Base-by-base conservation (phyloP, 2,888 invertebrate genomes). In the Melinaea marsaeus region DNA sequence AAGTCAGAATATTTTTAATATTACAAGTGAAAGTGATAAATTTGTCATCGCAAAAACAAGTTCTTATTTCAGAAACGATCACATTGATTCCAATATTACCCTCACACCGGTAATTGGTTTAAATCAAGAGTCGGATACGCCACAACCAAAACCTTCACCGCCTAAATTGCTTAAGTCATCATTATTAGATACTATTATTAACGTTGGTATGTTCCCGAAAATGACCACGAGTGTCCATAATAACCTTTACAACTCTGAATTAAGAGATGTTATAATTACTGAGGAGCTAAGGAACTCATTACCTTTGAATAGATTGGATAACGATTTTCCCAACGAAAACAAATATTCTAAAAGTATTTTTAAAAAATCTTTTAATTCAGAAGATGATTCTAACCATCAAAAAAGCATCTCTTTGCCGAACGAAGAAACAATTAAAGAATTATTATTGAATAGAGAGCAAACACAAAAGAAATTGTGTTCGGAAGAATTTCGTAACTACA, bases 341-440 rank as follows among this genome's bases (percentile, higher is more conserved):
- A 64, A 67, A 34, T 62, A 69, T n/a, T 48, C 69, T 0, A 74
- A 72, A 61, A 78, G 73, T 55, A 63, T 79, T 55, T 66, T 79
- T 13, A 71, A 74, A 47, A 85, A 84, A 72, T 42, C 72, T 3
- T 72, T 74, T 46, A 69, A 72, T 3, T 11, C 62, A 2, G 71
- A 75, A 46, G 70, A 72, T n/a, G 63, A 68, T 13, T 51, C 62
- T 22, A 66, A 64, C 22, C 66, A 59, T 4, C 72, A 71, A 9
- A 85, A 75, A 63, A 75, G 69, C 57, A 58, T 82, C 4, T 75
- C 66, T 57, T 64, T 85, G 60, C 81, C 82, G 42, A 75, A 80
- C 60, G 78, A 81, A 62, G 62, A 60, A 1, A 63, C 67, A n/a
- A 79, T 84, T 22, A 78, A 78, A 71, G 72, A 77, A 13, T 72